phyloP scores from a whole-genome alignment of 2,113 vertebrate species.

The Lampris megalopsis region DNA sequence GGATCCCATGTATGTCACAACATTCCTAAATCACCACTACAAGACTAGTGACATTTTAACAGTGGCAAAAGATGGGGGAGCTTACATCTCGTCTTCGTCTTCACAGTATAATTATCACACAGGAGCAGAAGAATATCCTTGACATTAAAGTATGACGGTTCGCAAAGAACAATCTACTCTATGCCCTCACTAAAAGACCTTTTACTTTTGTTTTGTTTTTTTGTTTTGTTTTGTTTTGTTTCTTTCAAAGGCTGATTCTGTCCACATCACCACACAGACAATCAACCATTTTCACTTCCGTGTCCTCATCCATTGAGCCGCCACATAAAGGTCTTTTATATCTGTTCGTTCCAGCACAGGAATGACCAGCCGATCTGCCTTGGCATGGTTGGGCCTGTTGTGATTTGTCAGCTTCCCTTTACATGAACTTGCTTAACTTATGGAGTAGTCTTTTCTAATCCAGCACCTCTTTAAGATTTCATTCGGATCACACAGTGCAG shows the following conservation, averaged over 20 bases:
- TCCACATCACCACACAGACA: conserved; percentile 22
- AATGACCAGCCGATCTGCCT: neutral
- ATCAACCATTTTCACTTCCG: conserved; percentile 14
- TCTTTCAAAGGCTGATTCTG: neutral
- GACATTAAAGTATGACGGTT: neutral
- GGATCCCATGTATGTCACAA: conserved; percentile 6
- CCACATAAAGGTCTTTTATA: neutral
- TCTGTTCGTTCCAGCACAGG: neutral
- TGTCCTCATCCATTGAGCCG: neutral
- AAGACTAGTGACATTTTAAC: neutral
- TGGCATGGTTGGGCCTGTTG: neutral
- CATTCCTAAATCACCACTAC: neutral
- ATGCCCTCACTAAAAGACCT: neutral
- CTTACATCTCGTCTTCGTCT: neutral
- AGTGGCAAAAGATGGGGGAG: neutral
- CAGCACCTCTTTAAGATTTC: neutral
- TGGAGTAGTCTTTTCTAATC: neutral
- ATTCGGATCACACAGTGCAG: neutral
- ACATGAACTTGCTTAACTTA: neutral
- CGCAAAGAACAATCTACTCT: neutral
- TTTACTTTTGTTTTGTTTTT: neutral
- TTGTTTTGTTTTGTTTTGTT: no score
- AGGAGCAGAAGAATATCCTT: neutral
- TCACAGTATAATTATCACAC: neutral
- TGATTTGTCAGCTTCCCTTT: neutral